These are phyloP conservation scores for Tachina fera DNA, from an alignment of 2,888 invertebrate genomes.

Conservation along the genomic window DNA sequence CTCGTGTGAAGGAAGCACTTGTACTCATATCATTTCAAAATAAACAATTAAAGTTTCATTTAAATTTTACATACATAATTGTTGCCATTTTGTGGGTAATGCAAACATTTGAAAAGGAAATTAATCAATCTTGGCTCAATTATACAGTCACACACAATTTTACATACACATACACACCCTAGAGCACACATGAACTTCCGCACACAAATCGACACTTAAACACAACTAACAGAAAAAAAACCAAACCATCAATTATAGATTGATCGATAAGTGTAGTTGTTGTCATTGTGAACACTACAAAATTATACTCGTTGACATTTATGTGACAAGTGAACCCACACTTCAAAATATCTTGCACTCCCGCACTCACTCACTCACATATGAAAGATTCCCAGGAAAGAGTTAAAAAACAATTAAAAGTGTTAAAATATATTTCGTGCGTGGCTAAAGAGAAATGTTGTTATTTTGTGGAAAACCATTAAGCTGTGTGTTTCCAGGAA, in stretches of 20 bases:
- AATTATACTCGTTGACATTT: constrained; percentile 66
- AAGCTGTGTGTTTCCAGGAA: constrained; percentile 56
- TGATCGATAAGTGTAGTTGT: constrained; percentile 65
- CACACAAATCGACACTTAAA: not conserved
- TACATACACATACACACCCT: not conserved
- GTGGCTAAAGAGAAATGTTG: not conserved
- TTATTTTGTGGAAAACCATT: constrained; percentile 39
- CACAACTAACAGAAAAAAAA: not conserved
- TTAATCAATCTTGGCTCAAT: constrained; percentile 53
- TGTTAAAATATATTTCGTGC: constrained; percentile 23
- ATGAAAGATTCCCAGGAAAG: not conserved
- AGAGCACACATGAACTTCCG: not conserved
- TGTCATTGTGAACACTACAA: constrained; percentile 53
- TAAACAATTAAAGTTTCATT: constrained; percentile 32
- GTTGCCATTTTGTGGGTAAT: constrained; percentile 4
- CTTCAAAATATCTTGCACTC: constrained; percentile 28
- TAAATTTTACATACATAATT: not conserved
- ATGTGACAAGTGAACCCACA: constrained; percentile 69
- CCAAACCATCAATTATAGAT: constrained; percentile 67
- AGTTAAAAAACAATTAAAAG: constrained; percentile 41
- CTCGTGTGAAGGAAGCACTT: not conserved
- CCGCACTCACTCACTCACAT: not conserved
- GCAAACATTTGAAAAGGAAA: constrained; percentile 32
- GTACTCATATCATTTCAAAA: constrained; percentile 32
- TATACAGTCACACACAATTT: not conserved